phyloP scores from a whole-genome alignment of 2,888 invertebrate species.

The Branchinecta sandiegonensis region DNA sequence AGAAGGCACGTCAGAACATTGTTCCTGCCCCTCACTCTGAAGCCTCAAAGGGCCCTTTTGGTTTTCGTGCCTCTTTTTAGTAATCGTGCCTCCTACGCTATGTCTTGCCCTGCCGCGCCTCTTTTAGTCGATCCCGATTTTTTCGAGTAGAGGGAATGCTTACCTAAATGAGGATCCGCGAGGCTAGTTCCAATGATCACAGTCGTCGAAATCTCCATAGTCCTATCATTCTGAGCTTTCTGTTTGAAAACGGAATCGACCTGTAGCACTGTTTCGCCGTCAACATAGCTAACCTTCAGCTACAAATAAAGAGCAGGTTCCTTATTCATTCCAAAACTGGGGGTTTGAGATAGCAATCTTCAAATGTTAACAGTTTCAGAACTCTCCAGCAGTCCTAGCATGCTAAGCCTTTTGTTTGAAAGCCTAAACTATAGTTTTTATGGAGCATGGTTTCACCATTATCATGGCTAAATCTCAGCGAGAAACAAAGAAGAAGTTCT shows the following conservation, averaged over 20 bases:
- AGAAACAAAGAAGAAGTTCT: conserved; percentile 21
- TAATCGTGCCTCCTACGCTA: too few species aligned
- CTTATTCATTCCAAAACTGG: too few species aligned
- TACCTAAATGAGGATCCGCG: conserved; percentile 23
- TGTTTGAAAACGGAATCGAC: background rate
- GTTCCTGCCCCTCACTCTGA: too few species aligned
- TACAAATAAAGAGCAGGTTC: background rate
- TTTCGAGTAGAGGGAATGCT: background rate
- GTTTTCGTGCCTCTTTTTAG: too few species aligned
- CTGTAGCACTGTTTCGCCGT: background rate
- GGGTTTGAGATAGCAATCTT: too few species aligned
- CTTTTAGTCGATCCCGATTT: too few species aligned
- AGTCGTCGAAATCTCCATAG: conserved; percentile 1
- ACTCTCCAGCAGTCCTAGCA: too few species aligned
- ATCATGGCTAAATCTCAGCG: conserved; percentile 55
- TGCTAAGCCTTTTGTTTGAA: conserved; percentile 16
- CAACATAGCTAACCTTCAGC: background rate
- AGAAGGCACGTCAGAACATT: too few species aligned
- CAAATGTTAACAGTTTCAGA: too few species aligned
- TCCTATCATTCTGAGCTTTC: background rate
- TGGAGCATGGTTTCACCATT: conserved; percentile 56
- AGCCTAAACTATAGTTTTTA: conserved; percentile 49
- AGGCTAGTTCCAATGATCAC: conserved; percentile 24
- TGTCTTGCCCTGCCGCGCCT: too few species aligned
- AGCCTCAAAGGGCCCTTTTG: too few species aligned